Percentiles rank a stretch among this genome's conserved stretches.
These are phyloP conservation scores for Drosophila colorata DNA, from an alignment of 2,888 invertebrate species.

Conservation along the genomic window DNA sequence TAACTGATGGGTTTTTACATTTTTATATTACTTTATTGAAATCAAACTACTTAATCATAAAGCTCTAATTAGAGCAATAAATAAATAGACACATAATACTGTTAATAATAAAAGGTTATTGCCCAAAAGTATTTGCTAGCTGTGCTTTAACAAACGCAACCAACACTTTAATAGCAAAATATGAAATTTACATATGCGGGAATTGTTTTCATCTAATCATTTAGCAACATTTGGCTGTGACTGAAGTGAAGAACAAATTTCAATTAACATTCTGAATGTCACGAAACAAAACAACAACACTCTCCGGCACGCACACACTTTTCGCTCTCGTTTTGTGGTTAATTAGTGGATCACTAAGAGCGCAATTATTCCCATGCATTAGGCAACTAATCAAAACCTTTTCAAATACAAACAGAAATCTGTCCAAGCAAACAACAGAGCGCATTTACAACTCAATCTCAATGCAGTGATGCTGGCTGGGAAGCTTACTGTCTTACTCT, in stretches of 20 bases:
- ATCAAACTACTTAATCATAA: too few species aligned
- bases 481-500: constrained; percentile 5
- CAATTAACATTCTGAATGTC: constrained; percentile 10
- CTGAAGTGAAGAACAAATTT: constrained; percentile 17
- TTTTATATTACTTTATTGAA: too few species aligned
- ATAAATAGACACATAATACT: too few species aligned
- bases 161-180: too few species aligned
- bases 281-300: constrained; percentile 2
- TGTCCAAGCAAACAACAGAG: not conserved
- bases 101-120: too few species aligned
- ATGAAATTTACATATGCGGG: too few species aligned
- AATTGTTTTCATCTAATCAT: constrained; percentile 26
- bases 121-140: too few species aligned
- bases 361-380: not conserved
- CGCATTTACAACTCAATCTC: constrained; percentile 5
- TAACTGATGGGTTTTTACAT: too few species aligned
- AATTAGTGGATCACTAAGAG: constrained; percentile 3
- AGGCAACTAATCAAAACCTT: not conserved
- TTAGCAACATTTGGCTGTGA: constrained; percentile 12
- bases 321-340: not conserved
- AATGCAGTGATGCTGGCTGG: not conserved
- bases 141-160: too few species aligned
- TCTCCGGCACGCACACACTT: not conserved
- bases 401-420: not conserved
- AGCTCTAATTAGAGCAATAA: too few species aligned